Conservation (phyloP, 2,113 vertebrate species). For the Zosterops lateralis region DNA sequence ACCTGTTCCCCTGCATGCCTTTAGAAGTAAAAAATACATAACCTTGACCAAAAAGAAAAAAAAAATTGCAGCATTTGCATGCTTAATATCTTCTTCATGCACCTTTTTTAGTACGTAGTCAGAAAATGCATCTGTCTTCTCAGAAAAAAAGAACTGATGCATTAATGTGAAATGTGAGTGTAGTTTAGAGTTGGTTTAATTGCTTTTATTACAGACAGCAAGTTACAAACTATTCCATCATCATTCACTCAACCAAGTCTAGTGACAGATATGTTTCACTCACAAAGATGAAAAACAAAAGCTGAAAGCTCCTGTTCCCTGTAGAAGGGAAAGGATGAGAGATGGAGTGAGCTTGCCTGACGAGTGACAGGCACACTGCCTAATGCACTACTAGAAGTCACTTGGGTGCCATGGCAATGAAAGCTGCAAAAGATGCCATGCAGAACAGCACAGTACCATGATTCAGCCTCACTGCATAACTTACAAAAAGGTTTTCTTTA, state of each 20-base stretch:
- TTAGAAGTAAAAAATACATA: too few species aligned
- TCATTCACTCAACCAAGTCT: neutral
- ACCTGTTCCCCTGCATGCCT: neutral
- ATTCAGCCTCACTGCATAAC: constrained; percentile 22
- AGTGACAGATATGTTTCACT: neutral
- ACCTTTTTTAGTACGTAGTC: neutral
- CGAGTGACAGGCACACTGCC: neutral
- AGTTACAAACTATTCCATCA: neutral
- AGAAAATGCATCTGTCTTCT: neutral
- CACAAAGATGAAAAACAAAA: neutral
- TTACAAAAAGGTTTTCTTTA: neutral
- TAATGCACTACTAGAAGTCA: neutral
- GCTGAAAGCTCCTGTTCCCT: neutral
- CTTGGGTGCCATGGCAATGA: constrained; percentile 36
- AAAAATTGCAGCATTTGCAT: neutral
- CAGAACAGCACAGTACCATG: neutral
- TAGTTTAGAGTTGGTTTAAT: neutral
- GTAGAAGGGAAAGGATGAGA: neutral
- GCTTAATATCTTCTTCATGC: neutral
- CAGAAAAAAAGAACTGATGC: neutral
- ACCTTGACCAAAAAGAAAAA: neutral
- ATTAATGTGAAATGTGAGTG: neutral
- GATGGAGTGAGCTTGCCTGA: neutral
- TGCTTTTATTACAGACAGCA: neutral
- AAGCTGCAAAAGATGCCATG: neutral